Conservation (phyloP, 2,888 invertebrate species). For the Phanerotoma sp. region DNA sequence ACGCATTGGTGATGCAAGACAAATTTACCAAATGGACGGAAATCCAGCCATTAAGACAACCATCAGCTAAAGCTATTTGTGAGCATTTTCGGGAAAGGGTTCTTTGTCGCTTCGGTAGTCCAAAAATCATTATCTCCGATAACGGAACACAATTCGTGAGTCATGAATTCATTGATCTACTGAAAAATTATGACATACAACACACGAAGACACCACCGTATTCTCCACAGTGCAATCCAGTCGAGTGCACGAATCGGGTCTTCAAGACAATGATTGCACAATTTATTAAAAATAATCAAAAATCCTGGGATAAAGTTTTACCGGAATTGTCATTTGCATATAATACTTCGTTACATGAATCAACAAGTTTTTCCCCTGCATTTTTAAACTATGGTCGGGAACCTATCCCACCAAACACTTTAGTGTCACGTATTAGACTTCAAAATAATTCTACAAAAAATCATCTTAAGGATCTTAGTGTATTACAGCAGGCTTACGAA, state of each 20-base stretch:
- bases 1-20: too few relatives aligned
- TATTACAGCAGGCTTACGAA: neutral
- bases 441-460: neutral
- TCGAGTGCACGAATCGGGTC: constrained; percentile 43
- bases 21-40: constrained; percentile 36
- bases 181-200: constrained; percentile 11
- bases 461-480: neutral
- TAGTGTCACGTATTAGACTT: neutral
- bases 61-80: constrained; percentile 21
- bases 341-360: constrained; percentile 32
- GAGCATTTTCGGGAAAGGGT: constrained; percentile 2
- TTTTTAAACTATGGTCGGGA: constrained; percentile 34
- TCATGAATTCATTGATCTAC: constrained; percentile 20
- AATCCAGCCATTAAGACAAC: constrained; percentile 29
- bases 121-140: constrained; percentile 34
- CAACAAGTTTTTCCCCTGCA: constrained; percentile 37
- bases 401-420: neutral
- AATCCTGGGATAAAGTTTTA: too few relatives aligned
- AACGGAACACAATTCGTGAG: constrained; percentile 38
- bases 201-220: constrained; percentile 39
- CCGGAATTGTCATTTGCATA: constrained; percentile 34
- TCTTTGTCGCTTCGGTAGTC: constrained; percentile 20
- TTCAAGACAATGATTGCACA: constrained; percentile 46
- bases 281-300: constrained; percentile 40
- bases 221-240: constrained; percentile 45